These are phyloP conservation scores for Chlorospingus flavigularis DNA, from an alignment of 2,797 vertebrate genomes.

Conservation along the genomic window DNA sequence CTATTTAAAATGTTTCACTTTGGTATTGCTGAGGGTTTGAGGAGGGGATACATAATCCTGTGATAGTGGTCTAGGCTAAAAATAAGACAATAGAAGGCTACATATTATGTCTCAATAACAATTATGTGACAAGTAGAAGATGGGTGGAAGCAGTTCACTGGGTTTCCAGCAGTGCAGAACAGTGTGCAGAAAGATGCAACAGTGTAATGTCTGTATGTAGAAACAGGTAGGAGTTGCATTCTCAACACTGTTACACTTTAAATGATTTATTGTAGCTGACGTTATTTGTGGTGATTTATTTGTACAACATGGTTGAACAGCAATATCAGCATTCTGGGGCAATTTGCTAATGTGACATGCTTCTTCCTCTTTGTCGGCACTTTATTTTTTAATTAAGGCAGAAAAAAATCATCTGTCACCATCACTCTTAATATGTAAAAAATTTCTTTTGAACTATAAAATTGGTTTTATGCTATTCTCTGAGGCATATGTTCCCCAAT, in stretches of 20 bases:
- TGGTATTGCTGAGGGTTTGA: not conserved
- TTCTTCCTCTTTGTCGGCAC: not conserved
- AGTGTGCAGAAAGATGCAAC: not conserved
- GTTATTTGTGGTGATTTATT: constrained; percentile 33
- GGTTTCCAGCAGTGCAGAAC: not conserved
- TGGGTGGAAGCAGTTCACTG: not conserved
- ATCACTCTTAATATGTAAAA: not conserved
- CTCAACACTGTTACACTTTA: not conserved
- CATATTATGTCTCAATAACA: constrained; percentile 12
- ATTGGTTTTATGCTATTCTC: not conserved
- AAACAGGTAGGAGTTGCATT: not conserved
- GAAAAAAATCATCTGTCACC: not conserved
- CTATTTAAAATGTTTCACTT: not conserved
- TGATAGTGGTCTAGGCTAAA: not conserved
- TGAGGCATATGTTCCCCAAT: not conserved
- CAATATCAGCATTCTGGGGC: not conserved
- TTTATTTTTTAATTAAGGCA: constrained; percentile 23
- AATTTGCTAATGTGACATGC: constrained; percentile 12
- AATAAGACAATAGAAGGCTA: not conserved
- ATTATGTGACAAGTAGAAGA: constrained; percentile 5
- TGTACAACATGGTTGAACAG: not conserved
- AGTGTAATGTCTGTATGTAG: not conserved
- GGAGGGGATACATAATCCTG: not conserved
- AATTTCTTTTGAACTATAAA: not conserved
- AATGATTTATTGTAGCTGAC: not conserved